These are phyloP conservation scores for Choreutis nemorana DNA, from an alignment of 2,888 invertebrate species.

Conservation along the genomic window DNA sequence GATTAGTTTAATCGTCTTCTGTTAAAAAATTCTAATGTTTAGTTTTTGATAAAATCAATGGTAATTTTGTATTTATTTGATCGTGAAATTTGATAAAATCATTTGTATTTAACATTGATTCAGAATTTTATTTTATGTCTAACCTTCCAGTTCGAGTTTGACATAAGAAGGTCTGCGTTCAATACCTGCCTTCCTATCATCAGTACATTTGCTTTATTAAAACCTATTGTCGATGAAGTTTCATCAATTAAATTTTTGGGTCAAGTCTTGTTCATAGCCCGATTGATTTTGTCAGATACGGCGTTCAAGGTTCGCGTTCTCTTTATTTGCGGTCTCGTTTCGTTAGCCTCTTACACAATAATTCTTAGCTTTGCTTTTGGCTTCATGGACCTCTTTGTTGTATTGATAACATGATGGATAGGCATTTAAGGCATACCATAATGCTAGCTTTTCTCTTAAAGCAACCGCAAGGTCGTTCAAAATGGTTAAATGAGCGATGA, in stretches of 20 bases:
- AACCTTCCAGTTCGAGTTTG: too few species aligned
- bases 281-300: slow-evolving; percentile 65
- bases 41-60: too few species aligned
- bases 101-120: too few species aligned
- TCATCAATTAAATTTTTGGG: slow-evolving; percentile 53
- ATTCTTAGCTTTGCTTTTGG: slow-evolving; percentile 52
- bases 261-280: slow-evolving; percentile 58
- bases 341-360: slow-evolving; percentile 61
- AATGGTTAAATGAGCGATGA: too few species aligned
- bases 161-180: too few species aligned
- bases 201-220: slow-evolving; percentile 4
- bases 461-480: slow-evolving; percentile 28
- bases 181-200: too few species aligned
- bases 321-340: slow-evolving; percentile 64
- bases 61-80: too few species aligned
- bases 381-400: slow-evolving; percentile 56
- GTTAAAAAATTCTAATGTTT: too few species aligned
- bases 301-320: slow-evolving; percentile 62
- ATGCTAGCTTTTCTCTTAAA: slow-evolving; percentile 32
- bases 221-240: slow-evolving; percentile 22
- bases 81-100: too few species aligned
- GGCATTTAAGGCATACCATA: slow-evolving; percentile 41
- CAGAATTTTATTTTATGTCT: too few species aligned
- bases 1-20: too few species aligned
- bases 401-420: slow-evolving; percentile 55